Evolutionary conservation across 1,140 invertebrate genomes (phyloP), one percentile per base, ranked within the genome.

Genomic region (Zophobas atratus): DNA sequence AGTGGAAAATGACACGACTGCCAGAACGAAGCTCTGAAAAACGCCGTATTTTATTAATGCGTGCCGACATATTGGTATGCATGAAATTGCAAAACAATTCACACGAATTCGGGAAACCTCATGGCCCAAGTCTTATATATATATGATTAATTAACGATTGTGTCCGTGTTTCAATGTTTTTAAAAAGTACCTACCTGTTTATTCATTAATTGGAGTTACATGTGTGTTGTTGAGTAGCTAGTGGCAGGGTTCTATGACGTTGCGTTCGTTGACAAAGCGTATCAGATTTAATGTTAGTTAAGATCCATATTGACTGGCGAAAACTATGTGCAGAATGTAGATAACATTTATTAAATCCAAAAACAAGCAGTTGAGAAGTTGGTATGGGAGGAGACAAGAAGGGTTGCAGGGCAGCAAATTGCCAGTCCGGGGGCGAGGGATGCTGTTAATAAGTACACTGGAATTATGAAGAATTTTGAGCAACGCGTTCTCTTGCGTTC

Each of bases 271-370:
- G 60, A 67, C 60, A 67, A 39, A 41, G 4, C 6, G 20, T 67
- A 67, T 67, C 43, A n/a, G 60, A 72, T 72, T 43, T 33, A 48
- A 5, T 2, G 70, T 72, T 72, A 51, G 72, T 75, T 73, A 74
- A 75, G 60, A 78, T 72, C 72, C 36, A 76, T 51, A 80, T 80
- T 71, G 79, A 79, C 67, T 80, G 77, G 41, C 77, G 70, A 74
- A 71, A 82, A 81, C 81, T 82, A 82, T 81, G 82, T 73, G 34
- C 60, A 76, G 82, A 82, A 82, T 82, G 78, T 78, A 79, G 80
- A 81, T 82, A 79, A 82, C 76, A 81, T 82, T 82, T 81, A 82
- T 82, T 81, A 81, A 78, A 80, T 81, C 77, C 77, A 81, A 81
- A 80, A 81, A 78, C 80, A 72, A 51, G 70, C 76, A 74, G 75